Evolutionary conservation across 2,888 invertebrate genomes (phyloP), one percentile per base, ranked within the genome.

Genomic region (Prosapia bicincta): DNA sequence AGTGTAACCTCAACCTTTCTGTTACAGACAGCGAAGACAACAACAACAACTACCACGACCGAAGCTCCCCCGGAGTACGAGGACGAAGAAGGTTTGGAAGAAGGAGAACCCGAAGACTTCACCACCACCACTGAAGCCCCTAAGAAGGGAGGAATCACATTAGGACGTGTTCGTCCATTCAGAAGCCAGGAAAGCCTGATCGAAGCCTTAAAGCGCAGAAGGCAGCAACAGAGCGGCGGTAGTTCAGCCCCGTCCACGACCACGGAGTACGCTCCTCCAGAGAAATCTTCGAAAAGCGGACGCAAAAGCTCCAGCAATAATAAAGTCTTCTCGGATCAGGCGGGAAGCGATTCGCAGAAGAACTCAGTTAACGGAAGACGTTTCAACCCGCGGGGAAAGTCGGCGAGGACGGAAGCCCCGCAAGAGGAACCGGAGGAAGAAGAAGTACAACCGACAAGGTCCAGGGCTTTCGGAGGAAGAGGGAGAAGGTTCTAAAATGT

Each of bases 151-250:
- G 78, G 78, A 6, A 69, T 69, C 66, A 28, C 79, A 23, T 67
- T n/a, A 9, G 65, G 6, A 67, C 79, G 78, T 1, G 79, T 81
- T 1, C 73, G 81, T 13, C 82, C 81, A 3, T 81, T 81, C 78
- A 77, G 81, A 7, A 80, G 80, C 76, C 81, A 81, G 76, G 75
- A 78, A 65, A 81, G 81, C 54, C 79, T 82, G 23, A 77, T 82
- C n/a, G 82, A 81, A 73, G 77, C 80, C 13, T 77, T 82, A 65
- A 81, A 81, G 75, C 76, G 81, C 32, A 66, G 82, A 28, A 69
- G 81, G 66, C 69, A 74, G 32, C 74, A 74, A 30, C 74, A 74
- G 26, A 26, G 54, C 20, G 65, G 65, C 0, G 20, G 43, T 13
- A 20, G 25, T 9, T 25, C 73, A 23, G 13, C 68, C 20, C 15